Percentiles rank a stretch among this genome's conserved stretches.
phyloP scores from a whole-genome alignment of 2,797 vertebrate species.

The Urocyon cinereoargenteus region DNA sequence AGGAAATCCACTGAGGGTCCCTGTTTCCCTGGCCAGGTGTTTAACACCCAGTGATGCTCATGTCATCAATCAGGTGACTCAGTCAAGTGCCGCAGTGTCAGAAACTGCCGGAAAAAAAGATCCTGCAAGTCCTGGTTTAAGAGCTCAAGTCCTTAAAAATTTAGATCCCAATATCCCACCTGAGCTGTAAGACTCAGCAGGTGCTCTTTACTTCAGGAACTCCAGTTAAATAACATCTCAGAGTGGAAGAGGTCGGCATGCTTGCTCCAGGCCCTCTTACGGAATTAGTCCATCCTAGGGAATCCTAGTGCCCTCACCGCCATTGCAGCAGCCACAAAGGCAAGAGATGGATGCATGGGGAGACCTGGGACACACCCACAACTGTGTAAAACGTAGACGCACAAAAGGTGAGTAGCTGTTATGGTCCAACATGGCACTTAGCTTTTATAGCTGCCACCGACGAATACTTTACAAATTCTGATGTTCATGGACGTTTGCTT shows the following conservation, averaged over 20 bases:
- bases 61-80: conserved; percentile 79
- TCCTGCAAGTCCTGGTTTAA: background rate
- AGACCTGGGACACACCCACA: background rate
- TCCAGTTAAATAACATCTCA: background rate
- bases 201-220: background rate
- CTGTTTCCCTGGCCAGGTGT: conserved; percentile 79
- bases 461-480: conserved; percentile 7
- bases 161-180: background rate
- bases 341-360: background rate
- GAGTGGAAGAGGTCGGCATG: background rate
- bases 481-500: background rate
- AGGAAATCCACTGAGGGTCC: conserved; percentile 75
- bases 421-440: background rate
- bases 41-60: conserved; percentile 74
- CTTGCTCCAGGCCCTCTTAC: background rate
- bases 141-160: conserved; percentile 22
- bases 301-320: background rate
- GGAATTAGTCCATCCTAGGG: background rate
- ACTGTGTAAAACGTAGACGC: background rate
- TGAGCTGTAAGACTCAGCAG: background rate
- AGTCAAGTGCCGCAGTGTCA: conserved; percentile 51
- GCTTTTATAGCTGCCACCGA: conserved; percentile 21
- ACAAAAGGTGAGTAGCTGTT: conserved; percentile 19
- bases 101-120: conserved; percentile 65
- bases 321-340: background rate